A percentile compares a stretch with the other conserved stretches of the same genome.
phyloP scores from a whole-genome alignment of 1,140 invertebrate species.

The Drusus annulatus region DNA sequence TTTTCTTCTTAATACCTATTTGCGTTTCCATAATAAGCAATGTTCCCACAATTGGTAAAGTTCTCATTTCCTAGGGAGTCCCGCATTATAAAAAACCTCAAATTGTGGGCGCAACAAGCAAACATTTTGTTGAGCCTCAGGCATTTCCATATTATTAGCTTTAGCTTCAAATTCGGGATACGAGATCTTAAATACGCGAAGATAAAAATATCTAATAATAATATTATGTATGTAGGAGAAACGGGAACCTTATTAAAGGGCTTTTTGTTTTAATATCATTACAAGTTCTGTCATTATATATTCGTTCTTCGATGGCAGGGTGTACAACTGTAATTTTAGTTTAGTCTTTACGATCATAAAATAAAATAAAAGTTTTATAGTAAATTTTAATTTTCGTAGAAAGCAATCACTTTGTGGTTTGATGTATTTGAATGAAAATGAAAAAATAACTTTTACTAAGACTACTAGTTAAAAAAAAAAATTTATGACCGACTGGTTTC shows the following conservation, averaged over 20 bases:
- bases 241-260: conserved; percentile 20
- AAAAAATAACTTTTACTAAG: too few species aligned
- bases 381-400: too few species aligned
- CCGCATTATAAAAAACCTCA: conserved; percentile 1
- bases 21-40: too few species aligned
- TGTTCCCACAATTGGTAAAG: too few species aligned
- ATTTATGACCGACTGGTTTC: too few species aligned
- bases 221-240: conserved; percentile 2
- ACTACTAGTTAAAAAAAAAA: too few species aligned
- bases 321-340: neutral
- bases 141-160: conserved; percentile 12
- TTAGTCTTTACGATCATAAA: too few species aligned
- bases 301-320: conserved; percentile 19
- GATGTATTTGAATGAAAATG: too few species aligned
- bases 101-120: conserved; percentile 14
- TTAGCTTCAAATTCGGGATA: neutral
- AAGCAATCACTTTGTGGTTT: too few species aligned
- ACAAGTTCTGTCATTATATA: conserved; percentile 21
- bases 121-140: conserved; percentile 7
- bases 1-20: too few species aligned
- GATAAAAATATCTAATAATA: conserved; percentile 28
- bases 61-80: neutral
- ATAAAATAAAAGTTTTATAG: too few species aligned
- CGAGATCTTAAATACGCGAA: conserved; percentile 21
- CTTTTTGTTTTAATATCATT: conserved; percentile 39